These are phyloP conservation scores for Pollachius pollachius DNA, from an alignment of 2,113 vertebrate genomes.

Conservation along the genomic window DNA sequence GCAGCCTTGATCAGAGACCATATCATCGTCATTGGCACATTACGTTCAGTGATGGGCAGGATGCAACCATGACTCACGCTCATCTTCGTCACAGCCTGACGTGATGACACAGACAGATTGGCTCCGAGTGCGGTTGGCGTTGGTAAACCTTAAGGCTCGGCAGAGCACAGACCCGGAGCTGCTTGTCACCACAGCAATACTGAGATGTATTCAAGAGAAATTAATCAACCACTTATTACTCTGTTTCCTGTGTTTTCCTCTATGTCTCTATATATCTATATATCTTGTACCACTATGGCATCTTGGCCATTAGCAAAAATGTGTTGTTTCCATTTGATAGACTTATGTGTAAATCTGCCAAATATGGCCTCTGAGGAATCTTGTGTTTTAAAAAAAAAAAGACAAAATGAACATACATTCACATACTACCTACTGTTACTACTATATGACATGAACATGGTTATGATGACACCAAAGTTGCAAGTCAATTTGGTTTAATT, in stretches of 20 bases:
- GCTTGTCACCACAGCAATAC: too few species aligned
- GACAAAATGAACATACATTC: too few species aligned
- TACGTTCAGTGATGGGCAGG: conserved; percentile 36
- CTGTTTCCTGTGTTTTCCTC: too few species aligned
- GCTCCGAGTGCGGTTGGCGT: conserved; percentile 42
- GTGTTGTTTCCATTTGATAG: too few species aligned
- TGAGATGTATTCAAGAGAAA: too few species aligned
- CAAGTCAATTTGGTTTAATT: conserved; percentile 19
- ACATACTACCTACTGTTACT: not conserved
- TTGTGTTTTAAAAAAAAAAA: too few species aligned
- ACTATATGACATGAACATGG: not conserved
- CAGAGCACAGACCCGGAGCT: conserved; percentile 30
- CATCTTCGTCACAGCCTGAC: conserved; percentile 17
- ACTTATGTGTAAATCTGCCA: too few species aligned
- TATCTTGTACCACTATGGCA: too few species aligned
- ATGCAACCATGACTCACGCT: conserved; percentile 14
- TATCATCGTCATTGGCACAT: conserved; percentile 44
- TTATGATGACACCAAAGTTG: not conserved
- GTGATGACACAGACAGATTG: conserved; percentile 16
- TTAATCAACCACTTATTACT: too few species aligned
- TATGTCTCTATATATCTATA: too few species aligned
- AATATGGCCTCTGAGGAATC: too few species aligned
- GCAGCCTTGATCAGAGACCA: conserved; percentile 22
- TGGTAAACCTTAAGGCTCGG: conserved; percentile 37
- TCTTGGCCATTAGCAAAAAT: too few species aligned